Conservation (phyloP, 1,140 invertebrate species). For the Caenorhabditis elegans region WBcel235 BX284606.5:14559001-14559500, state of each 20-base stretch:
- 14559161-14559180: constrained; percentile 34
- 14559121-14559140: constrained; percentile 41
- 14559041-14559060: constrained; percentile 39
- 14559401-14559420: constrained; percentile 27
- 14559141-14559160: constrained; percentile 12
- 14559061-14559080: constrained; percentile 43
- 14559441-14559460: constrained; percentile 63
- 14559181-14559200: constrained; percentile 49
- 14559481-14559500: constrained; percentile 55
- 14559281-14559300: constrained; percentile 43
- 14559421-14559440: constrained; percentile 55
- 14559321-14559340: not conserved
- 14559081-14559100: constrained; percentile 29
- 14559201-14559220: constrained; percentile 59
- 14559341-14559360: constrained; percentile 7
- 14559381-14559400: constrained; percentile 42
- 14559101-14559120: constrained; percentile 20
- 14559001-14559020: constrained; percentile 63
- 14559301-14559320: constrained; percentile 43
- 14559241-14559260: not conserved
- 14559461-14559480: constrained; percentile 66
- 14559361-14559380: constrained; percentile 56
- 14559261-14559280: constrained; percentile 51
- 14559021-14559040: constrained; percentile 27
- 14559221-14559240: constrained; percentile 38